Conservation (phyloP, 2,797 vertebrate genomes). For the Labeo calbasu region DNA sequence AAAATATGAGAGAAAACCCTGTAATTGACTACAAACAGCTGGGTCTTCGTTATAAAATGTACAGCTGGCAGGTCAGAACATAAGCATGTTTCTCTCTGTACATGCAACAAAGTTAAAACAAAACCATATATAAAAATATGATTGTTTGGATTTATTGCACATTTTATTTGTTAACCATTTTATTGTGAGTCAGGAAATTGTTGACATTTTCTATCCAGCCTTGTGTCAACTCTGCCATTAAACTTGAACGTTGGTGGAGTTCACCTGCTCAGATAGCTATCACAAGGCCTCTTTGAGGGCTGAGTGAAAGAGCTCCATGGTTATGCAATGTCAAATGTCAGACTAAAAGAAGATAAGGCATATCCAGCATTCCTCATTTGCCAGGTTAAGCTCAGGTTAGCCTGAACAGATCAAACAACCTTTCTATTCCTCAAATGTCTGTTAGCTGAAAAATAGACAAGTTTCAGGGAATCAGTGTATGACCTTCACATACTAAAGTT, state of each 20-base stretch:
- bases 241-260: conserved; percentile 7
- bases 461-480: neutral
- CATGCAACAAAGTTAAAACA: neutral
- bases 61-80: conserved; percentile 86
- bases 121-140: neutral
- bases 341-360: conserved; percentile 46
- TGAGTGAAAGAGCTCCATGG: neutral
- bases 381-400: neutral
- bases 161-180: neutral
- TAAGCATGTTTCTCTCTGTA: neutral
- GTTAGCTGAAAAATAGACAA: neutral
- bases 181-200: conserved; percentile 18
- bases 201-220: conserved; percentile 44
- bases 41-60: conserved; percentile 85
- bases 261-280: conserved; percentile 57
- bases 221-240: conserved; percentile 40
- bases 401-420: conserved; percentile 5
- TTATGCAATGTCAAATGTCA: conserved; percentile 49
- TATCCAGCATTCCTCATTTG: conserved; percentile 31
- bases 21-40: conserved; percentile 92
- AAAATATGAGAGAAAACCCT: conserved; percentile 82
- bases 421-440: neutral
- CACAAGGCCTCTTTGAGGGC: conserved; percentile 66
- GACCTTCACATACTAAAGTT: neutral
- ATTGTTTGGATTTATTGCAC: neutral